These are phyloP conservation scores for Anthoptus insignis DNA, from an alignment of 2,888 invertebrate species.

Conservation along the genomic window DNA sequence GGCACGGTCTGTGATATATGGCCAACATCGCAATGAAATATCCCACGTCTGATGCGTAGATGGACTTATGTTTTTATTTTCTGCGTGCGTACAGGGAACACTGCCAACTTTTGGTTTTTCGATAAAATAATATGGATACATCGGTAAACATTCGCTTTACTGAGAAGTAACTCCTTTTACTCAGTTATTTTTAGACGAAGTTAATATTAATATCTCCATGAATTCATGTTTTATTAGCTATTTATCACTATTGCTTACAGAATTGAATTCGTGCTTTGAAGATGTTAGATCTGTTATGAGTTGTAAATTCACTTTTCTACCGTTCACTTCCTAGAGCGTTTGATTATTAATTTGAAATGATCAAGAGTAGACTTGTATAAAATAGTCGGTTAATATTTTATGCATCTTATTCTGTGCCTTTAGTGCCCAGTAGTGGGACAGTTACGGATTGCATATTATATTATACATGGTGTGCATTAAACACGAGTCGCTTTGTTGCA, in stretches of 20 bases:
- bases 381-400: too few species aligned
- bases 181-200: constrained; percentile 38
- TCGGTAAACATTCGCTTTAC: constrained; percentile 42
- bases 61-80: constrained; percentile 49
- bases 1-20: constrained; percentile 2
- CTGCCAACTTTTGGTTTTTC: constrained; percentile 55
- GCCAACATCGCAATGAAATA: constrained; percentile 10
- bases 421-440: too few species aligned
- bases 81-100: constrained; percentile 48
- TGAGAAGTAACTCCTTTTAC: constrained; percentile 20
- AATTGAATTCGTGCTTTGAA: constrained; percentile 19
- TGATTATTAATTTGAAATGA: background rate
- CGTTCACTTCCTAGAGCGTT: constrained; percentile 15
- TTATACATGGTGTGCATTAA: too few species aligned
- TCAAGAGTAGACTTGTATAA: background rate
- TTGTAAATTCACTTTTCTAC: constrained; percentile 27
- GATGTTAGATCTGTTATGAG: constrained; percentile 20
- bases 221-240: constrained; percentile 25
- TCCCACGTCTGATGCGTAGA: constrained; percentile 30
- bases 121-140: constrained; percentile 45
- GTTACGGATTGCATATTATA: too few species aligned
- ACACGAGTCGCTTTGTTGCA: too few species aligned
- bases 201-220: constrained; percentile 26
- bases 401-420: too few species aligned
- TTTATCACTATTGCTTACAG: constrained; percentile 31